phyloP scores from a whole-genome alignment of 1,140 invertebrate species.

The Papilio machaon region DNA sequence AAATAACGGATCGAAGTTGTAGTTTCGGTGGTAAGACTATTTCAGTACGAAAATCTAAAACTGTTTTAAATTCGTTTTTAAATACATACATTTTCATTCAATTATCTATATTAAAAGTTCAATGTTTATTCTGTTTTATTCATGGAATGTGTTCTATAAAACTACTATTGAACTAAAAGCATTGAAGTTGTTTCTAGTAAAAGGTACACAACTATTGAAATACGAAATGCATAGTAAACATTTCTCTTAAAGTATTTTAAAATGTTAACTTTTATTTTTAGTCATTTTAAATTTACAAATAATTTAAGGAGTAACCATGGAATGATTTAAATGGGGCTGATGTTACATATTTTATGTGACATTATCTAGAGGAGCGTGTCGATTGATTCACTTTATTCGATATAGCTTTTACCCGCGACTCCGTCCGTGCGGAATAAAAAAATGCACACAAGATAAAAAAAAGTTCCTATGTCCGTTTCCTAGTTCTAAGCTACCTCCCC shows the following conservation, averaged over 20 bases:
- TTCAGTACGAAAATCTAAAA: not conserved
- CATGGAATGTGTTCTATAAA: conserved; percentile 10
- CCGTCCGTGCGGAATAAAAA: too few relatives aligned
- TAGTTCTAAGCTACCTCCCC: too few relatives aligned
- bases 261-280: not conserved
- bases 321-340: too few relatives aligned
- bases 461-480: too few relatives aligned
- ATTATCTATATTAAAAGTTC: not conserved
- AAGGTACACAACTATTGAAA: not conserved
- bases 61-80: not conserved
- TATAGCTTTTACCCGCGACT: too few relatives aligned
- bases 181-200: not conserved
- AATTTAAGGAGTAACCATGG: too few relatives aligned
- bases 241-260: not conserved
- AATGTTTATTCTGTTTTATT: conserved; percentile 11
- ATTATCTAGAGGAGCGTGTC: too few relatives aligned
- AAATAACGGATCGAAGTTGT: too few relatives aligned
- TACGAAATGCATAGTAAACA: not conserved
- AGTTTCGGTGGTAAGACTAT: not conserved
- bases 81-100: not conserved
- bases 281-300: too few relatives aligned
- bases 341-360: too few relatives aligned
- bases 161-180: conserved; percentile 8
- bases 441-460: too few relatives aligned
- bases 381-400: too few relatives aligned